These are phyloP conservation scores for Chromis chromis DNA, from an alignment of 2,797 vertebrate species.

Conservation along the genomic window DNA sequence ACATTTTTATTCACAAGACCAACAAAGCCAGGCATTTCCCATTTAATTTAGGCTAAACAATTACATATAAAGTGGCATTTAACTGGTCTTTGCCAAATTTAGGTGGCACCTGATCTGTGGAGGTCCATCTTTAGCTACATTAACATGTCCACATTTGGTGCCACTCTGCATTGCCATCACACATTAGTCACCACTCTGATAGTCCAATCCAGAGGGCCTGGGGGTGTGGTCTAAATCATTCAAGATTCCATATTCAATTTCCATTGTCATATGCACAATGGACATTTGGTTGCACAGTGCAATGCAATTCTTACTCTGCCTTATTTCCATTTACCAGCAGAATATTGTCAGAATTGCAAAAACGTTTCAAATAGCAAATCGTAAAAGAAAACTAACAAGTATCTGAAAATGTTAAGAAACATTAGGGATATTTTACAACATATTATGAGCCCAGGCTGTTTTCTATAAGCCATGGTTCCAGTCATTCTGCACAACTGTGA, in stretches of 20 bases:
- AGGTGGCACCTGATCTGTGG: slow-evolving; percentile 54
- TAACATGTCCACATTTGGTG: slow-evolving; percentile 85
- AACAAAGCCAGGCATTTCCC: not conserved
- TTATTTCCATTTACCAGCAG: too few species aligned
- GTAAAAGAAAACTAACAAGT: too few species aligned
- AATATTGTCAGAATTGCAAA: too few species aligned
- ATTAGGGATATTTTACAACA: too few species aligned
- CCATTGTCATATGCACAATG: too few species aligned
- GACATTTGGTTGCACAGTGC: too few species aligned
- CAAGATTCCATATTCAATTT: too few species aligned
- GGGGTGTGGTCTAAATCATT: slow-evolving; percentile 67
- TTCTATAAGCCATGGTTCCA: slow-evolving; percentile 74
- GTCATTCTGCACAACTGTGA: slow-evolving; percentile 19
- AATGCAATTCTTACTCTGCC: too few species aligned
- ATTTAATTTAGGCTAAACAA: slow-evolving; percentile 41
- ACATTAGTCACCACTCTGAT: slow-evolving; percentile 24
- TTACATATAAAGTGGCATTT: slow-evolving; percentile 37
- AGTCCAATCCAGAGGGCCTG: slow-evolving; percentile 64
- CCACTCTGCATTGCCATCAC: slow-evolving; percentile 46
- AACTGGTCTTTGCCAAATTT: slow-evolving; percentile 71
- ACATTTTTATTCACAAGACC: slow-evolving; percentile 3
- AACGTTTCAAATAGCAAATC: too few species aligned
- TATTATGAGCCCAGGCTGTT: slow-evolving; percentile 52
- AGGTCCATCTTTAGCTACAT: slow-evolving; percentile 84
- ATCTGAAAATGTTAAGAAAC: too few species aligned